These are phyloP conservation scores for Trinorchestia longiramus DNA, from an alignment of 1,140 invertebrate genomes.

Conservation along the genomic window DNA sequence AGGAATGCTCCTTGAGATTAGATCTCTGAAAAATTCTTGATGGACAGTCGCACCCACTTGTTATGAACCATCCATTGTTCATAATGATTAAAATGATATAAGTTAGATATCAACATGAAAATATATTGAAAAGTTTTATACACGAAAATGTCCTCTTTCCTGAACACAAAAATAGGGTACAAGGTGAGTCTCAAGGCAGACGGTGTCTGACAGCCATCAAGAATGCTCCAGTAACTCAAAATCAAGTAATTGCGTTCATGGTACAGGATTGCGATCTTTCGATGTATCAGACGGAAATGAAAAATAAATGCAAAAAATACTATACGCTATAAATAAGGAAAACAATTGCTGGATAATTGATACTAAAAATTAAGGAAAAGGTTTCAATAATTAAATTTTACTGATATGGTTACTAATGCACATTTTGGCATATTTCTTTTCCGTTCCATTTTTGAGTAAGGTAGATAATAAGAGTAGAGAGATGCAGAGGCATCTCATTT, in stretches of 20 bases:
- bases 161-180: background rate
- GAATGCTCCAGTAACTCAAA: background rate
- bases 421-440: background rate
- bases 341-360: too few relatives aligned
- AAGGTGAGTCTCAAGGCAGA: background rate
- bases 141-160: background rate
- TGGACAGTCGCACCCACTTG: background rate
- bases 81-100: background rate
- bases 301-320: background rate
- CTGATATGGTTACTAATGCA: background rate
- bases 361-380: background rate
- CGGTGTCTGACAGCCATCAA: background rate
- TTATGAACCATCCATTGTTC: background rate
- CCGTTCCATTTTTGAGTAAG: background rate
- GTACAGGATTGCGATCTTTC: too few relatives aligned
- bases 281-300: background rate
- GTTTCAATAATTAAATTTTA: background rate
- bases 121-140: background rate
- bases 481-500: background rate
- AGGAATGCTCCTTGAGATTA: background rate
- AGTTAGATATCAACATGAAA: background rate
- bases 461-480: background rate
- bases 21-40: background rate
- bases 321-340: background rate
- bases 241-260: background rate